Evolutionary conservation across 2,797 vertebrate species (phyloP), one percentile per base, ranked within the genome.

Genomic region (Microctenopoma stevenorrisi): DNA sequence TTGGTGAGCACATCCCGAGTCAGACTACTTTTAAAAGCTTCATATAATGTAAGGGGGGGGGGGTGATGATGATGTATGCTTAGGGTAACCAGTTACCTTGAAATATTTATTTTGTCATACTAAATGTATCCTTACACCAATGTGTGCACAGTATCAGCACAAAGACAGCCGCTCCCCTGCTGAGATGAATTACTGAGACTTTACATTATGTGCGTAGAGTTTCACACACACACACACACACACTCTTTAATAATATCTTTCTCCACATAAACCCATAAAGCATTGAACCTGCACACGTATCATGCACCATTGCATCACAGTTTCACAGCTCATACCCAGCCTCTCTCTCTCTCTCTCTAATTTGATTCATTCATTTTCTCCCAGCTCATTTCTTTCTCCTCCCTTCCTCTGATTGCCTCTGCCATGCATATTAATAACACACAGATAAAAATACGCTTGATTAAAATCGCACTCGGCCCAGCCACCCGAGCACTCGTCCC

Each of bases 341-440:
- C 76, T 51, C 64, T 52, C 76, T 51, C 64, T 52, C 76, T 51
- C 64, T 54, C 68, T 51, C 64, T 54, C 68, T 86, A 88, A 89
- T 91, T 86, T 62, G 66, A 88, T 86, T 88, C 86, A 89, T 88
- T 91, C 76, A 81, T 90, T 90, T 80, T 85, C 78, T 81, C 74
- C 68, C 57, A 63, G 67, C 81, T 87, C 81, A 81, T 86, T 84
- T 84, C 66, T 66, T n/a, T 54, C 59, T 42, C 60, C 81, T 70
- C 79, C 71, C 66, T 78, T 72, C 64, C 66, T 77, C 64, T 37
- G 14, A 77, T 78, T 78, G 82, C 78, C 73, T 79, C 74, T 56
- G 75, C 78, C 75, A 64, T 78, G 87, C 85, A 88, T 92, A 86
- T 91, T 89, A 91, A 91, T 86, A 87, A 85, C 64, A 38, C 68